Evolutionary conservation across 1,140 invertebrate genomes (phyloP).

Genomic region (Microplitis mediator): DNA sequence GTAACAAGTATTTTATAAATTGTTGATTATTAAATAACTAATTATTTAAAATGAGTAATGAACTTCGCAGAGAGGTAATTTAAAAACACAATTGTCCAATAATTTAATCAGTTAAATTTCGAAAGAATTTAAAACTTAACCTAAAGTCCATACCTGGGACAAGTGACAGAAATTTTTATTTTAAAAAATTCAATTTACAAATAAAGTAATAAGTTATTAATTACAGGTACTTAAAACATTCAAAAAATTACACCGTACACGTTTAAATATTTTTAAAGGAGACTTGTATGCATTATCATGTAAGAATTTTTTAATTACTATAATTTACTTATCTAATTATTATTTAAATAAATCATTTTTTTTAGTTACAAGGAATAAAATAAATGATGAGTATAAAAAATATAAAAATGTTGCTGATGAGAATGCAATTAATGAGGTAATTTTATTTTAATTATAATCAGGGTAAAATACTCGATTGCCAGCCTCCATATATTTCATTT

Average conservation of each 20-base stretch:
- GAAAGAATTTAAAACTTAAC: background rate
- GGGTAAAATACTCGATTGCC: no score
- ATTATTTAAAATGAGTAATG: constrained; percentile 39
- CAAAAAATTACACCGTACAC: constrained; percentile 69
- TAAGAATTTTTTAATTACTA: constrained; percentile 36
- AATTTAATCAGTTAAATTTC: background rate
- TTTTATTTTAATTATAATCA: background rate
- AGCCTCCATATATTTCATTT: constrained; percentile 14
- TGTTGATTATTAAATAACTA: background rate
- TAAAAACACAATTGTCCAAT: constrained; percentile 11
- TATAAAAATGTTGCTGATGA: constrained; percentile 64
- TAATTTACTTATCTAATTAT: background rate
- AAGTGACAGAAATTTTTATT: background rate
- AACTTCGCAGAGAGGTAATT: constrained; percentile 48
- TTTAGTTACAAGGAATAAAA: constrained; percentile 64
- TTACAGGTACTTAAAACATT: constrained; percentile 69
- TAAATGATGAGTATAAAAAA: constrained; percentile 72
- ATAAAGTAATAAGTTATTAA: constrained; percentile 14
- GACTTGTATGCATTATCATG: constrained; percentile 66
- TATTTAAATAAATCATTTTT: constrained; percentile 24
- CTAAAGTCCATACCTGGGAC: background rate
- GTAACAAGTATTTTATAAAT: no score
- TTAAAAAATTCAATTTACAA: background rate
- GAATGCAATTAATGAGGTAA: constrained; percentile 65
- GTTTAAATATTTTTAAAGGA: constrained; percentile 67